Evolutionary conservation across 2,113 vertebrate species (phyloP), one percentile per base, ranked within the genome.

Genomic region (Gavialis gangeticus): DNA sequence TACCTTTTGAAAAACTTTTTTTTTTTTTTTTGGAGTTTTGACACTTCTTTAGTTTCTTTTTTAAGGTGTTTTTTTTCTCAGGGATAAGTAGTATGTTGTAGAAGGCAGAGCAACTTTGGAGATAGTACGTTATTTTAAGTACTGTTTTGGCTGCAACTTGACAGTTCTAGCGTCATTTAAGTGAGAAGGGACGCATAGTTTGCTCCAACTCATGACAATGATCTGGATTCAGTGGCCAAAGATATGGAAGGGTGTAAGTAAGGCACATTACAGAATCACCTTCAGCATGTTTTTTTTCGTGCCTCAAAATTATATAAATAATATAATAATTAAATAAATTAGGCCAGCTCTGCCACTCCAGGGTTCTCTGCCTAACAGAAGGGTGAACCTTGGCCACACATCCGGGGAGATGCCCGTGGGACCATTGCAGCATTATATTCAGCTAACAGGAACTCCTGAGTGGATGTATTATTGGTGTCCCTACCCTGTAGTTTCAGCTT

Each of bases 321-420:
- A n/a, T n/a, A n/a, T n/a, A n/a, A n/a, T n/a, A n/a, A n/a, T n/a
- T n/a, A 46, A 46, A 46, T 46, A 46, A 46, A 46, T 46, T 46
- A 46, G 76, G 10, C 46, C 82, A 19, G 6, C 24, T 5, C 34
- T 13, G 22, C 19, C 9, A 37, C 8, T 14, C 19, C 37, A 6
- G 30, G 6, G 30, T 71, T 55, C 6, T 60, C 30, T 75, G 76
- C 55, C 77, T n/a, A 3, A 25, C 16, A 46, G 34, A 28, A 66
- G 82, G 27, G 60, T 54, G 3, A 6, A 1, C 37, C 55, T 28
- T 93, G 30, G n/a, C 59, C 2, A 2, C 19, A 7, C 2, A 4
- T 63, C 2, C 24, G 67, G 27, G 56, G 3, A 56, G 78, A 75
- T 75, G 17, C 0, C 0, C 73, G 58, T n/a, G 5, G 5, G 57